Base-by-base conservation (phyloP, 2,888 invertebrate genomes). In the Brassicogethes aeneus region DNA sequence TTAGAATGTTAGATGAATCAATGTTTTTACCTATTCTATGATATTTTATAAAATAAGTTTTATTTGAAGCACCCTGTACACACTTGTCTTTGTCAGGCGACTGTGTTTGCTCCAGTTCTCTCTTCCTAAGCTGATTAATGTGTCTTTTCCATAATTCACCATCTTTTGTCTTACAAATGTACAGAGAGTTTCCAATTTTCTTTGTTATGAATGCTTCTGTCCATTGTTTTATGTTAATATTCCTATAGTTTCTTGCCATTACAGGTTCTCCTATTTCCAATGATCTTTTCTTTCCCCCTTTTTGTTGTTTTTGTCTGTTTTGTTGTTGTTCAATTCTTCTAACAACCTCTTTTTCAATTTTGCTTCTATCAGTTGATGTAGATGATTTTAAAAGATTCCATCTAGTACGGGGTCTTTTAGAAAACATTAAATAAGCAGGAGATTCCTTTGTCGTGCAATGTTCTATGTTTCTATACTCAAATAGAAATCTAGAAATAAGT, bases 381-480 rank as follows among this genome's bases (percentile, higher is more conserved):
- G n/a, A n/a, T n/a, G n/a, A n/a, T n/a, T n/a, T n/a, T n/a, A n/a
- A n/a, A n/a, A n/a, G n/a, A n/a, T n/a, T n/a, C n/a, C n/a, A n/a
- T n/a, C n/a, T n/a, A n/a, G n/a, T n/a, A n/a, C n/a, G n/a, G n/a
- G n/a, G n/a, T n/a, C n/a, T n/a, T n/a, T n/a, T n/a, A n/a, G n/a
- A n/a, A n/a, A n/a, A n/a, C n/a, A n/a, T n/a, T n/a, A n/a, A n/a
- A n/a, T n/a, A n/a, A n/a, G n/a, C n/a, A n/a, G n/a, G n/a, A n/a
- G n/a, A n/a, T n/a, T n/a, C n/a, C n/a, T n/a, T n/a, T n/a, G n/a
- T n/a, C n/a, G n/a, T n/a, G n/a, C n/a, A n/a, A n/a, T n/a, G n/a
- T n/a, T n/a, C n/a, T n/a, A n/a, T 1, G 42, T 42, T 44, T 36
- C 42, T 37, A 15, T 44, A 44, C 14, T 40, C 33, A 32, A 47